Evolutionary conservation across 1,140 invertebrate species (phyloP).

Genomic region (Coelopa frigida): DNA sequence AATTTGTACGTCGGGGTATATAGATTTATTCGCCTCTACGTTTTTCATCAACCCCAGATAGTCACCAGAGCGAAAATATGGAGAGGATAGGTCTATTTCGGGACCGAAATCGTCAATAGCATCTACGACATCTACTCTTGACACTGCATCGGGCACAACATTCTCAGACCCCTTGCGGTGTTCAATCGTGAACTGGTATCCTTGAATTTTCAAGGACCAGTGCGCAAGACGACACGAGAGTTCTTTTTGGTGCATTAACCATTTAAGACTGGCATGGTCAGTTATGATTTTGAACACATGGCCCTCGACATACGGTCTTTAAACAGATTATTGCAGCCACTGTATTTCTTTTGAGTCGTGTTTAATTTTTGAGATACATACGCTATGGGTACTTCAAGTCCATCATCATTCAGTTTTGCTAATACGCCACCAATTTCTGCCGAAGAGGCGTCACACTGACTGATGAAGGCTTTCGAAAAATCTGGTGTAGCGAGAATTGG

Average conservation of each 20-base stretch:
- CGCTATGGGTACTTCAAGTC: constrained; percentile 23
- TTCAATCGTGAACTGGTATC: constrained; percentile 29
- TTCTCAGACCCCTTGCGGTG: constrained; percentile 41
- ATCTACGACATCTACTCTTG: constrained; percentile 7
- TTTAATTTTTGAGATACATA: background rate
- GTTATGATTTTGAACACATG: constrained; percentile 37
- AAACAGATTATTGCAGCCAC: constrained; percentile 42
- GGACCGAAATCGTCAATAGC: background rate
- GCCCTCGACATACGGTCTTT: constrained; percentile 40
- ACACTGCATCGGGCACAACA: constrained; percentile 36
- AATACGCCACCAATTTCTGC: constrained; percentile 14
- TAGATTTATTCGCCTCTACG: too few species aligned
- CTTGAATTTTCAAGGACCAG: constrained; percentile 26
- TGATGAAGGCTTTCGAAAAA: constrained; percentile 13
- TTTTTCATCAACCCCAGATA: too few species aligned
- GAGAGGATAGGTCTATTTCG: constrained; percentile 1
- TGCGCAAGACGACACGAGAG: constrained; percentile 26
- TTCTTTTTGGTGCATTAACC: constrained; percentile 24
- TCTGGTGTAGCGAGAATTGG: constrained; percentile 25
- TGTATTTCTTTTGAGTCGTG: background rate
- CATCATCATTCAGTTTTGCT: constrained; percentile 11
- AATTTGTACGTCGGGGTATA: too few species aligned
- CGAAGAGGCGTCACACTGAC: constrained; percentile 8
- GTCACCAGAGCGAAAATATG: background rate
- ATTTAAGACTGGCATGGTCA: constrained; percentile 25